A percentile compares a stretch with the other conserved stretches of the same genome.
Evolutionary conservation across 1,140 invertebrate genomes (phyloP).

Genomic region (Melanaphis sacchari): DNA sequence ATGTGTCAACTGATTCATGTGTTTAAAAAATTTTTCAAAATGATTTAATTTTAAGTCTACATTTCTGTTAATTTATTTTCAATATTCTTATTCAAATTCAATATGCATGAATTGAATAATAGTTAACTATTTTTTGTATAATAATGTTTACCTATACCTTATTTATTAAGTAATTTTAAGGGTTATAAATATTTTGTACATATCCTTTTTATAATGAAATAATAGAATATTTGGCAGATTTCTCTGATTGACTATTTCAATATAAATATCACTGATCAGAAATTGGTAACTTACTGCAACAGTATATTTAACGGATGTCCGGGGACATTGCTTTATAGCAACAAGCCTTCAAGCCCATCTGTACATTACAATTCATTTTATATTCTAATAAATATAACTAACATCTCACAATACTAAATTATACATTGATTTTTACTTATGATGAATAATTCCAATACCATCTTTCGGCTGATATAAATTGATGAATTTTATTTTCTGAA

Average conservation of each 20-base stretch:
- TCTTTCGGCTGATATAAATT: constrained; percentile 42
- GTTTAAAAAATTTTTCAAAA: too few species aligned
- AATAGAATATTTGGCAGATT: not conserved
- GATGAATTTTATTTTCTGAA: constrained; percentile 26
- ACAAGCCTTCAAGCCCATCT: constrained; percentile 48
- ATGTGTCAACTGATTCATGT: constrained; percentile 26
- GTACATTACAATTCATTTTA: not conserved
- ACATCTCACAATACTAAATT: not conserved
- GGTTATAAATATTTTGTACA: too few species aligned
- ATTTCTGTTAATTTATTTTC: too few species aligned
- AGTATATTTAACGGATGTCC: constrained; percentile 35
- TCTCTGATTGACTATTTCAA: constrained; percentile 27
- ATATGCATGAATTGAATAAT: too few species aligned
- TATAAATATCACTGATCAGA: not conserved
- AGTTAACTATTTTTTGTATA: too few species aligned
- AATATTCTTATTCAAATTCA: not conserved
- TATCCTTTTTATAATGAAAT: not conserved
- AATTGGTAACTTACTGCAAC: constrained; percentile 36
- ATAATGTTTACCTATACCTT: too few species aligned
- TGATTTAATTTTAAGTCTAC: too few species aligned
- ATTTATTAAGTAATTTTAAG: too few species aligned
- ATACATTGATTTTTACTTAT: not conserved
- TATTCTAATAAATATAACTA: too few species aligned
- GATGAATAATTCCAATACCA: constrained; percentile 49
- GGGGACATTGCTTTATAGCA: constrained; percentile 37